These are phyloP conservation scores for Burhinus oedicnemus DNA, from an alignment of 2,113 vertebrate genomes.

Conservation along the genomic window DNA sequence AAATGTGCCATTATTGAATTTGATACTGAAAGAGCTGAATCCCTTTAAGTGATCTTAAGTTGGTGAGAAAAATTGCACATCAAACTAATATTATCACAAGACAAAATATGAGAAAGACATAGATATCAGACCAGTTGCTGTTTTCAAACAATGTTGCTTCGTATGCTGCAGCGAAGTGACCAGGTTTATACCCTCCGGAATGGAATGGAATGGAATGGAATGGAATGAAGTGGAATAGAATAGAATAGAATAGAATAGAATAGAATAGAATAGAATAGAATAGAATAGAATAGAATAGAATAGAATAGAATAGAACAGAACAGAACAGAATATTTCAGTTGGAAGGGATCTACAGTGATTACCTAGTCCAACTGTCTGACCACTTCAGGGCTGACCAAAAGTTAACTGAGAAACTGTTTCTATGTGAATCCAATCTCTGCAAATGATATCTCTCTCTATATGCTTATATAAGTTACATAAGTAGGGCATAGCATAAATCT, in stretches of 20 bases:
- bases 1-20: background rate
- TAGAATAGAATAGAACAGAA: background rate
- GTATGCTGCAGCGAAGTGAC: background rate
- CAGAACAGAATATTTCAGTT: background rate
- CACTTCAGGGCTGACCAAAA: background rate
- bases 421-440: background rate
- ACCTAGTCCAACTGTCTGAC: background rate
- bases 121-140: background rate
- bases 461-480: background rate
- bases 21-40: background rate
- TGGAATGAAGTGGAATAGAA: background rate
- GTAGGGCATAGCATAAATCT: background rate
- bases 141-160: background rate
- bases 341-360: background rate
- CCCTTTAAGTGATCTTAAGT: background rate
- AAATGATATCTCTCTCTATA: background rate
- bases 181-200: background rate
- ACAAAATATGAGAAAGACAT: background rate
- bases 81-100: background rate
- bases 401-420: background rate
- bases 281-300: background rate
- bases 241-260: too few relatives aligned
- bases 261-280: background rate
- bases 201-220: background rate
- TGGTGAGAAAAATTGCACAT: background rate